These are phyloP conservation scores for Labeo calbasu DNA, from an alignment of 2,797 vertebrate genomes.

Conservation along the genomic window DNA sequence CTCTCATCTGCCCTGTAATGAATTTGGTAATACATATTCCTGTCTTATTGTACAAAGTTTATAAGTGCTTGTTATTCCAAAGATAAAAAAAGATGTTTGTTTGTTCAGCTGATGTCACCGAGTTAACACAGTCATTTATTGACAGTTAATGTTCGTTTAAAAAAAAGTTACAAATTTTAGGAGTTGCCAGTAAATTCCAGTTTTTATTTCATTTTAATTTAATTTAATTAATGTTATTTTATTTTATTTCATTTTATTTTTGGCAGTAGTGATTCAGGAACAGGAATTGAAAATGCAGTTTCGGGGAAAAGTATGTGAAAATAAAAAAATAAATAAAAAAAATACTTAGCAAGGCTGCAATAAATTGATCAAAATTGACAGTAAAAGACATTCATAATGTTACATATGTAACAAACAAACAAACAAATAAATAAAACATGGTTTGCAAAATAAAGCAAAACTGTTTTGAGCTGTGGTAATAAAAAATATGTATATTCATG, in stretches of 20 bases:
- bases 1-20: not conserved
- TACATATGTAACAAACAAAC: too few relatives aligned
- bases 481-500: too few relatives aligned
- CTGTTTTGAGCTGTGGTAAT: too few relatives aligned
- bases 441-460: too few relatives aligned
- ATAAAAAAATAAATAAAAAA: too few relatives aligned
- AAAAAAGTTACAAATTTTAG: not conserved
- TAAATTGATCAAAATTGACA: not conserved
- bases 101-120: not conserved
- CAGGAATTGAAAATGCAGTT: not conserved
- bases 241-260: not conserved
- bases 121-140: not conserved
- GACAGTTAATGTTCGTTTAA: not conserved
- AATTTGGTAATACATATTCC: not conserved
- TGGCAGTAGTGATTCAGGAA: not conserved
- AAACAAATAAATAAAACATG: too few relatives aligned
- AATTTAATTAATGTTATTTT: too few relatives aligned
- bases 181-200: too few relatives aligned
- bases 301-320: not conserved
- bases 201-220: too few relatives aligned
- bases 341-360: too few relatives aligned
- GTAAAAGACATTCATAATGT: not conserved
- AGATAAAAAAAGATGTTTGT: not conserved
- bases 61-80: not conserved
- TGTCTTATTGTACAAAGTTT: not conserved